Conservation (phyloP, 2,888 invertebrate genomes). For the Omphaloscelis lunosa region DNA sequence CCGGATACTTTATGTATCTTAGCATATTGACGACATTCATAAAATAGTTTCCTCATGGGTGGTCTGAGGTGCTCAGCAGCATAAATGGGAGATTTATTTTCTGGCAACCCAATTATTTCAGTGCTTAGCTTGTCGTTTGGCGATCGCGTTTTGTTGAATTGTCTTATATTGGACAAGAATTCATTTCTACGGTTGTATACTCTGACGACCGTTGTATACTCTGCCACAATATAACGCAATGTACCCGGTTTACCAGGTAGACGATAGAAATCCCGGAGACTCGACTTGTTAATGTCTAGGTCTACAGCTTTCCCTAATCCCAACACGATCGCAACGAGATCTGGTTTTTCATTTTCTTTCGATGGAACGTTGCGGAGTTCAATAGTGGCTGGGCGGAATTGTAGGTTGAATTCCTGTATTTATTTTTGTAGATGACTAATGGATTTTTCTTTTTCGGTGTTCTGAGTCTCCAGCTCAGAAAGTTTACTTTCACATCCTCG, state of each 20-base stretch:
- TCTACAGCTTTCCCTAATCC: conserved; percentile 1
- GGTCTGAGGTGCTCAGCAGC: neutral
- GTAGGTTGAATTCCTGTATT: conserved; percentile 2
- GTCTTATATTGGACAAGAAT: neutral
- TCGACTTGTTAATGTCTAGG: neutral
- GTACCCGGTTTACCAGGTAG: conserved; percentile 1
- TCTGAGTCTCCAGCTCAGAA: neutral
- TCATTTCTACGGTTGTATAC: conserved; percentile 5
- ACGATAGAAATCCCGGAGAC: neutral
- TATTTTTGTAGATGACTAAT: neutral
- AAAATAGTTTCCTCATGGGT: neutral
- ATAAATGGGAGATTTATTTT: neutral
- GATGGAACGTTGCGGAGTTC: neutral
- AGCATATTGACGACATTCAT: neutral
- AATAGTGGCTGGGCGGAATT: neutral
- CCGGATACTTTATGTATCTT: neutral
- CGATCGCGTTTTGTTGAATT: neutral
- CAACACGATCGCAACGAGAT: neutral
- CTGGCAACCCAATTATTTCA: neutral
- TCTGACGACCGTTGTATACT: neutral
- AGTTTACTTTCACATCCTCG: neutral
- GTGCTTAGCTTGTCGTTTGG: neutral
- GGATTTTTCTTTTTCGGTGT: neutral
- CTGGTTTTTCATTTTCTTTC: neutral
- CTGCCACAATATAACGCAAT: neutral